These are phyloP conservation scores for Steinernema hermaphroditum DNA, from an alignment of 2,888 invertebrate species.

Conservation along the genomic window DNA sequence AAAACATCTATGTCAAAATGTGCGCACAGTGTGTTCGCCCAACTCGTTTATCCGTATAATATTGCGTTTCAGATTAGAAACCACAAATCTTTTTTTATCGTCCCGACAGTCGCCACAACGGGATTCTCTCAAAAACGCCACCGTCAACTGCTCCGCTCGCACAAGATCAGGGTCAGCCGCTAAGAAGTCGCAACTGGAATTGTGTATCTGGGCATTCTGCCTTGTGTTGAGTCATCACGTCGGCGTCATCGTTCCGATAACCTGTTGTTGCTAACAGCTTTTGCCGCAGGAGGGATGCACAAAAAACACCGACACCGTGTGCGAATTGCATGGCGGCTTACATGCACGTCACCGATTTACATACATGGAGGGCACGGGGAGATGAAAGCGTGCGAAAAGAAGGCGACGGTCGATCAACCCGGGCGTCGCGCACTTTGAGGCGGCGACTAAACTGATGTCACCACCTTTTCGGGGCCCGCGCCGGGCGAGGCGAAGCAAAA, in stretches of 20 bases:
- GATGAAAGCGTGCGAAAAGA: neutral
- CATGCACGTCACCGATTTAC: neutral
- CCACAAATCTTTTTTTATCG: neutral
- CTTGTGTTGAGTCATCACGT: neutral
- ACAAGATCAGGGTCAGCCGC: conserved; percentile 19
- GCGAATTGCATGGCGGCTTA: neutral
- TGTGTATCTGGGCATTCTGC: neutral
- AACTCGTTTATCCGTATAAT: no score
- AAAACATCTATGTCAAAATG: no score
- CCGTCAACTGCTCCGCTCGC: neutral
- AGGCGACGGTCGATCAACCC: neutral
- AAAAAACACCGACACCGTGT: neutral
- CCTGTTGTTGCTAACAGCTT: neutral
- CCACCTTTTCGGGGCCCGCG: conserved; percentile 6
- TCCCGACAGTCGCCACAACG: neutral
- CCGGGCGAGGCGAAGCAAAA: neutral
- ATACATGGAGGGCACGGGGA: no score
- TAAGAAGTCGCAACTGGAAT: conserved; percentile 12
- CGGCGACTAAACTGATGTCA: conserved; percentile 15
- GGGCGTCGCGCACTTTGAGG: conserved; percentile 10
- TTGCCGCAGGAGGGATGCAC: no score
- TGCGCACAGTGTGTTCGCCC: no score
- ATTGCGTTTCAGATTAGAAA: no score
- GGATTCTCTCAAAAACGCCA: neutral
- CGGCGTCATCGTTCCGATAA: neutral